phyloP scores from a whole-genome alignment of 2,888 invertebrate genomes.

The Epiblema foenella region DNA sequence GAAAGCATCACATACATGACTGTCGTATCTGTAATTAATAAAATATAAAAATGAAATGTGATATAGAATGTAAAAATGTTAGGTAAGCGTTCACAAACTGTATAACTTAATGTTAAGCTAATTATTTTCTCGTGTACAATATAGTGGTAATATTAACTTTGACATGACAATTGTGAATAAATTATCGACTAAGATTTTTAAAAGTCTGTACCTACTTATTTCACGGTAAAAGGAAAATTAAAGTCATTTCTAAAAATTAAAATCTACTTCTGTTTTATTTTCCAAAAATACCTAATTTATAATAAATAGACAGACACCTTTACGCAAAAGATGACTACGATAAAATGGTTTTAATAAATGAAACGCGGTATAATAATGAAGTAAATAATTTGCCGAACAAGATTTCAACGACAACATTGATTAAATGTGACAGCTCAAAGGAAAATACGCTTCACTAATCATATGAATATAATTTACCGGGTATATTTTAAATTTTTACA shows the following conservation, averaged over 20 bases:
- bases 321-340: no score
- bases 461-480: no score
- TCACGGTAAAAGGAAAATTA: slow-evolving; percentile 77
- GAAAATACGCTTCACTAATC: not conserved
- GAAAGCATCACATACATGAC: slow-evolving; percentile 3
- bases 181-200: slow-evolving; percentile 82
- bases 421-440: not conserved
- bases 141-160: slow-evolving; percentile 66
- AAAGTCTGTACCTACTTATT: slow-evolving; percentile 81
- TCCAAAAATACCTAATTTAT: not conserved
- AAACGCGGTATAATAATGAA: no score
- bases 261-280: slow-evolving; percentile 46
- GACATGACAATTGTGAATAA: slow-evolving; percentile 75
- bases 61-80: slow-evolving; percentile 83
- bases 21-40: slow-evolving; percentile 40
- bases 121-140: slow-evolving; percentile 66
- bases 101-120: slow-evolving; percentile 62
- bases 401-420: not conserved
- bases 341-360: no score
- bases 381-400: no score
- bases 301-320: not conserved
- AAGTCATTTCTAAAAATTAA: slow-evolving; percentile 79
- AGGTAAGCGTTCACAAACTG: slow-evolving; percentile 73
- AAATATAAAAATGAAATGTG: slow-evolving; percentile 80
- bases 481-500: no score